A percentile compares a stretch with the other conserved stretches of the same genome.
phyloP scores from a whole-genome alignment of 2,888 invertebrate genomes.

The Odontocolon sp. region DNA sequence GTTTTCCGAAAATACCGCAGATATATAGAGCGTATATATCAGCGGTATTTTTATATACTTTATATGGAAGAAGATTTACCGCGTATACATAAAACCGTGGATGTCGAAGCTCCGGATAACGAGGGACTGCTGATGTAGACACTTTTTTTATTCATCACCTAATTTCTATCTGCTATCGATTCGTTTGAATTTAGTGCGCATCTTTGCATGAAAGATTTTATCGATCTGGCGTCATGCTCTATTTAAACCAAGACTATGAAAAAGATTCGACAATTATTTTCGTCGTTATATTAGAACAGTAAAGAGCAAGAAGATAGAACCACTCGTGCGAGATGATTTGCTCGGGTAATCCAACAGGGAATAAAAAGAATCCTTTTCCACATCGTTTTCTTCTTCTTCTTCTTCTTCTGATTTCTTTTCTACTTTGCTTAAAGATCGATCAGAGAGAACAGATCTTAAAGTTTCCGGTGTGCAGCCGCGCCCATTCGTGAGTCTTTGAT shows the following conservation, averaged over 20 bases:
- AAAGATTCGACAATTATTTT: slow-evolving; percentile 28
- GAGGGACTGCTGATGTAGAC: too few species aligned
- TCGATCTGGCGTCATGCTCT: background rate
- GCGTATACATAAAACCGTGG: too few species aligned
- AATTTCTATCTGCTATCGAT: too few species aligned
- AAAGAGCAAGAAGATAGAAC: slow-evolving; percentile 17
- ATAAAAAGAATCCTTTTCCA: background rate
- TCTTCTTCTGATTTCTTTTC: background rate
- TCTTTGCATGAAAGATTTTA: too few species aligned
- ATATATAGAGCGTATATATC: too few species aligned
- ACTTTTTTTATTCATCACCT: too few species aligned
- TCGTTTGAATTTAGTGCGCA: too few species aligned
- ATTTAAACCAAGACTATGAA: background rate
- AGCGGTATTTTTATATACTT: too few species aligned
- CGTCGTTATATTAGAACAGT: slow-evolving; percentile 8
- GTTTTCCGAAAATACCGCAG: too few species aligned
- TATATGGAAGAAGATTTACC: too few species aligned
- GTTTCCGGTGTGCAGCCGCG: background rate
- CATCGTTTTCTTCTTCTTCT: background rate
- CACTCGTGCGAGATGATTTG: slow-evolving; percentile 37
- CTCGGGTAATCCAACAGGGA: background rate
- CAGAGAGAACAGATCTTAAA: background rate
- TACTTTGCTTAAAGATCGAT: background rate
- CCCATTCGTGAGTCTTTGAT: background rate
- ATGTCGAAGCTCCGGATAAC: too few species aligned